Percentiles rank a stretch among this genome's conserved stretches.
These are phyloP conservation scores for Taxidea taxus DNA, from an alignment of 2,113 vertebrate species.

Conservation along the genomic window DNA sequence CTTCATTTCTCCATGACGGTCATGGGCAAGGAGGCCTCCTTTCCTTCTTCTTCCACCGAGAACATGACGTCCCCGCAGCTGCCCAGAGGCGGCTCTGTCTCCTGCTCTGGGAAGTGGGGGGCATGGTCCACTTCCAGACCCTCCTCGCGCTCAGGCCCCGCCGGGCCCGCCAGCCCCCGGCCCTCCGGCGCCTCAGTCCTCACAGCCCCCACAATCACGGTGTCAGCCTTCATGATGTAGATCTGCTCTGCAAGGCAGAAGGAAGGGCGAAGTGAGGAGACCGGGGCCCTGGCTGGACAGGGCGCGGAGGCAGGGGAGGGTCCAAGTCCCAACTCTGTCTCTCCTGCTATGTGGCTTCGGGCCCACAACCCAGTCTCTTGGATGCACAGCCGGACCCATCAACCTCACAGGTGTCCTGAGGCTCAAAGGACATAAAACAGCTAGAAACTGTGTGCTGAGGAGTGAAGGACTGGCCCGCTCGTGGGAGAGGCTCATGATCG, in stretches of 20 bases:
- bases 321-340: accelerated
- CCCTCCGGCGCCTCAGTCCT: constrained; percentile 26
- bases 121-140: constrained; percentile 49
- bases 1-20: constrained; percentile 53
- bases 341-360: not conserved
- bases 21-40: not conserved
- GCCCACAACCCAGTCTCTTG: not conserved
- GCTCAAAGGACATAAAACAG: not conserved
- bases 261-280: not conserved
- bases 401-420: not conserved
- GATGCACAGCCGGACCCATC: not conserved
- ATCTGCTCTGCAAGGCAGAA: constrained; percentile 72
- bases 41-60: constrained; percentile 71
- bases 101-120: constrained; percentile 71
- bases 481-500: accelerated
- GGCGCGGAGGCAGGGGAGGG: not conserved
- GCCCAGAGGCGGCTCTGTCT: constrained; percentile 61
- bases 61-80: constrained; percentile 58
- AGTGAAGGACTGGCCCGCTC: not conserved
- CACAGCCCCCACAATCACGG: constrained; percentile 68
- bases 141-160: not conserved
- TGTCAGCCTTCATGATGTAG: constrained; percentile 76
- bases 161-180: not conserved
- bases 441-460: not conserved
- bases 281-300: not conserved